A percentile compares a stretch with the other conserved stretches of the same genome.
Evolutionary conservation across 1,140 invertebrate genomes (phyloP).

Genomic region (Heliconius hewitsoni): DNA sequence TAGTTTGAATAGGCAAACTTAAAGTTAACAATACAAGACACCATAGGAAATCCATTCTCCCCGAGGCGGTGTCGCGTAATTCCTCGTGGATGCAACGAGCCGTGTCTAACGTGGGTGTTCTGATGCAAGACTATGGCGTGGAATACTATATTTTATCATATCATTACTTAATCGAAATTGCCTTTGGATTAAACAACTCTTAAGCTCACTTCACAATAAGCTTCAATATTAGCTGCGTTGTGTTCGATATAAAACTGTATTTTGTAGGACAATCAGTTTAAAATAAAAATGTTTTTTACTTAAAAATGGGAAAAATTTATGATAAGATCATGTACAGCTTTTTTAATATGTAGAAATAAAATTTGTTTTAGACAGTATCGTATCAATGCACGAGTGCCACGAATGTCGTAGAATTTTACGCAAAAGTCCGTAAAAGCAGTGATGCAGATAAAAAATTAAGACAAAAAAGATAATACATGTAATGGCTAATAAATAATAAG

Average conservation of each 20-base stretch:
- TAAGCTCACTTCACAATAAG: neutral
- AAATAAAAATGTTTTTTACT: no score
- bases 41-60: slow-evolving; percentile 43
- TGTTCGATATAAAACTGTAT: no score
- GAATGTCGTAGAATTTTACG: slow-evolving; percentile 12
- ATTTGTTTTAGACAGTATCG: neutral
- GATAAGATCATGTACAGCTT: no score
- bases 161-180: slow-evolving; percentile 31
- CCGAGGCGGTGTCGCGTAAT: slow-evolving; percentile 41
- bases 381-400: slow-evolving; percentile 42
- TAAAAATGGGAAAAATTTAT: no score
- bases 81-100: slow-evolving; percentile 34
- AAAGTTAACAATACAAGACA: slow-evolving; percentile 26
- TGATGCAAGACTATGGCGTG: slow-evolving; percentile 38
- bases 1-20: slow-evolving; percentile 29
- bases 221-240: neutral
- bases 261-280: no score
- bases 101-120: slow-evolving; percentile 35
- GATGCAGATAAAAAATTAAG: no score
- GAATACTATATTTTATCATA: slow-evolving; percentile 32
- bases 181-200: neutral
- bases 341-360: neutral
- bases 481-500: no score
- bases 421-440: neutral
- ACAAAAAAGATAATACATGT: no score